Base-by-base conservation (phyloP, 1,140 invertebrate genomes). In the Octopus bimaculoides region DNA sequence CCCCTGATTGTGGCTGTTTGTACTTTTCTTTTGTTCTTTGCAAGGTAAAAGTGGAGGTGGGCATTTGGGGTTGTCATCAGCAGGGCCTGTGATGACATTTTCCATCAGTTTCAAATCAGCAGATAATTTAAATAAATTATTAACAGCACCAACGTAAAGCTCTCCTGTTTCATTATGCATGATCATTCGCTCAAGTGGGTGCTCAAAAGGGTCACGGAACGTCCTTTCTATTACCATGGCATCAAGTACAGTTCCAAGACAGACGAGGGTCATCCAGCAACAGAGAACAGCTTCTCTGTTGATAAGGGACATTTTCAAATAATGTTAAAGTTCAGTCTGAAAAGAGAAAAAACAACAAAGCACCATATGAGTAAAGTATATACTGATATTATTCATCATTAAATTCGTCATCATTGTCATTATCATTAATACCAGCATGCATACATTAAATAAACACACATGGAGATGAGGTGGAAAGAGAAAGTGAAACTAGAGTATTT, bases 1-100 rank as follows among this genome's bases (percentile, higher is more conserved):
- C 52, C 96, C 97, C 90, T 99, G 99, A 91, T 98, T 98, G 79
- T 95, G 93, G 90, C 98, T 98, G 91, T 98, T 95, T 8, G 95
- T 96, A 6, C 93, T 93, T 61, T 93, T 93, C 78, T 83, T 86
- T 7, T 78, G 66, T 26, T 81, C 54, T 12, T 82, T 54, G 77
- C 86, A 86, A 53, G 82, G 82, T 66, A 82, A 20, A 7, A 79
- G 93, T 91, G 66, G 93, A 82, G 93, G 93, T 1, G 93, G 91
- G 90, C 94, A 96, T 91, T 98, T 93, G 8, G 95, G 93, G 55
- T 95, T 96, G 91, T 98, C 97, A 83, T 95, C 93, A 86, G 94
- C 92, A 7, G 97, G 97, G 4, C 97, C 97, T 20, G 97, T 98
- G 81, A 93, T 92, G 55, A 95, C 96, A 52, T 92, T 92, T 84